Evolutionary conservation across 2,113 vertebrate genomes (phyloP).

Genomic region (Scomber japonicus): DNA sequence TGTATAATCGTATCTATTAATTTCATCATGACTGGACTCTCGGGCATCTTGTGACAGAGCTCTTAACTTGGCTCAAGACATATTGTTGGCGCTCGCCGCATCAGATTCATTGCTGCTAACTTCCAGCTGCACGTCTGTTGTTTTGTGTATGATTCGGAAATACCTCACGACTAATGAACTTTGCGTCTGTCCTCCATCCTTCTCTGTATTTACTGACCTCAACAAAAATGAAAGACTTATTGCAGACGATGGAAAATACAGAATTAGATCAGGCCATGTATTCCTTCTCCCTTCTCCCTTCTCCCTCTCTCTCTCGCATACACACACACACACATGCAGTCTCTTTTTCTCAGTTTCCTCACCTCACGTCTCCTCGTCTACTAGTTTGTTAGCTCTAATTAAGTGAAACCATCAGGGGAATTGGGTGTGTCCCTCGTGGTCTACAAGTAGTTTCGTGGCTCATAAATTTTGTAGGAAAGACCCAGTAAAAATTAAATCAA

Average conservation of each 20-base stretch:
- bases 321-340: background rate
- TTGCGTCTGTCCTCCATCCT: slow-evolving; percentile 2
- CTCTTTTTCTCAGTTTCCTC: background rate
- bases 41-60: background rate
- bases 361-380: background rate
- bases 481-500: slow-evolving; percentile 21
- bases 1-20: background rate
- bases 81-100: background rate
- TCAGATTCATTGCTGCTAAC: slow-evolving; percentile 9
- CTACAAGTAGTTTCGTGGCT: slow-evolving; percentile 39
- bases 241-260: background rate
- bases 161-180: slow-evolving; percentile 22
- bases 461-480: slow-evolving; percentile 39
- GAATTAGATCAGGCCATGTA: background rate
- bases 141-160: slow-evolving; percentile 7
- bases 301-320: background rate
- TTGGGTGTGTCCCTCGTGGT: background rate
- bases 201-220: slow-evolving; percentile 14
- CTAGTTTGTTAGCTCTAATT: slow-evolving; percentile 60
- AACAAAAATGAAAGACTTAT: background rate
- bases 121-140: slow-evolving; percentile 40
- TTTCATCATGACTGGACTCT: background rate
- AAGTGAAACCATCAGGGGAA: slow-evolving; percentile 44
- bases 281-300: no score
- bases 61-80: slow-evolving; percentile 11